These are phyloP conservation scores for Cheilosia soror DNA, from an alignment of 2,888 invertebrate species.

Conservation along the genomic window DNA sequence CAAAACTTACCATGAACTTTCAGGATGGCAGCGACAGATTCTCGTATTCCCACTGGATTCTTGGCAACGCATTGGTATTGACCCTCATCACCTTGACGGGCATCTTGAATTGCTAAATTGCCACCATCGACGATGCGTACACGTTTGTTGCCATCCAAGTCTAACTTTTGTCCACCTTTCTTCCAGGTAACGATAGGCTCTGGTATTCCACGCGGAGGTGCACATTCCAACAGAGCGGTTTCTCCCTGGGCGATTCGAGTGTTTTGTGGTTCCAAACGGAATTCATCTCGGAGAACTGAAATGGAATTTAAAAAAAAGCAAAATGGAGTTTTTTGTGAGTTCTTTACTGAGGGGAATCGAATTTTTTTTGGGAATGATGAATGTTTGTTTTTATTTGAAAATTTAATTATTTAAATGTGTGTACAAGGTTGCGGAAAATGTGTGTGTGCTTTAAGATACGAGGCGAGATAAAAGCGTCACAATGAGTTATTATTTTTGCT, in stretches of 20 bases:
- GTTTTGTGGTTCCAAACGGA: conserved; percentile 92
- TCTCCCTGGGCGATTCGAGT: conserved; percentile 93
- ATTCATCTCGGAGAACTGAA: conserved; percentile 94
- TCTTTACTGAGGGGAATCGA: neutral
- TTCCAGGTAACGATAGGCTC: conserved; percentile 95
- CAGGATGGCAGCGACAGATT: conserved; percentile 89
- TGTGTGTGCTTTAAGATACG: neutral
- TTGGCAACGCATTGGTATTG: conserved; percentile 92
- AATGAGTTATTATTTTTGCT: no score
- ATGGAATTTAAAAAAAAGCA: neutral
- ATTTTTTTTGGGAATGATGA: neutral
- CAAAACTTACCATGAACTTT: conserved; percentile 88
- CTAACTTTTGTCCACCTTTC: conserved; percentile 91
- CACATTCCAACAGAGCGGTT: conserved; percentile 93
- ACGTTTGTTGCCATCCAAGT: conserved; percentile 88
- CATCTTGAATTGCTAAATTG: conserved; percentile 92
- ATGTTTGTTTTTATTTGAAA: neutral
- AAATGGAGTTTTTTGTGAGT: neutral
- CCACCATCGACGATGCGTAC: conserved; percentile 91
- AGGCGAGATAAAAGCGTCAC: no score
- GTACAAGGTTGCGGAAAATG: neutral
- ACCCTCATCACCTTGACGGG: conserved; percentile 91
- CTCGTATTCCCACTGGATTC: conserved; percentile 91
- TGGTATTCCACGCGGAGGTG: conserved; percentile 94
- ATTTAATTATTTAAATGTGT: neutral